Conservation (phyloP, 2,113 vertebrate species). For the Seriola quinqueradiata region DNA sequence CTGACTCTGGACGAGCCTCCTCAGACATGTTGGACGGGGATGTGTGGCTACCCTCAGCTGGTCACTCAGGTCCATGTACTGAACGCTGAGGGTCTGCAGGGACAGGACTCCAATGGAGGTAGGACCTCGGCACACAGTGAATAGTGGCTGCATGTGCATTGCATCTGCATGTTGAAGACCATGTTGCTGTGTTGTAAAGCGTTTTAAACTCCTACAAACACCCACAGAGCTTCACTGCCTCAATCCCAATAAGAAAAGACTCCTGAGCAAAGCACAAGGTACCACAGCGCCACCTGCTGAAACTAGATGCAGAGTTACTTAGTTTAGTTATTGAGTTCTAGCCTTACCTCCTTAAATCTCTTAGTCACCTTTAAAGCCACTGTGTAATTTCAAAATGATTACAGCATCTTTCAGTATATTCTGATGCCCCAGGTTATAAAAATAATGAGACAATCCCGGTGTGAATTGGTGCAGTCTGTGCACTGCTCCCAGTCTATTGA, state of each 20-base stretch:
- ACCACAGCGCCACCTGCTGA: conserved; percentile 60
- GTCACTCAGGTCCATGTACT: conserved; percentile 96
- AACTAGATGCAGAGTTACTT: neutral
- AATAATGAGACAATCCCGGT: neutral
- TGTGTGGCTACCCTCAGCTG: conserved; percentile 94
- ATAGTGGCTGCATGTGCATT: neutral
- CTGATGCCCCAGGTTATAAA: neutral
- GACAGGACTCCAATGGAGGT: conserved; percentile 90
- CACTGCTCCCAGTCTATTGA: too few relatives aligned
- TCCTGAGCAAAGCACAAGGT: conserved; percentile 49
- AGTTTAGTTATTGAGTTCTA: neutral
- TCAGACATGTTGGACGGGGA: conserved; percentile 94
- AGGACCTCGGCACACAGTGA: conserved; percentile 20
- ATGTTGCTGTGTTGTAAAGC: conserved; percentile 4
- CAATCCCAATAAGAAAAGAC: conserved; percentile 45
- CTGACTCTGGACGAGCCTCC: conserved; percentile 91
- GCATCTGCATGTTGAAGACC: conserved; percentile 10
- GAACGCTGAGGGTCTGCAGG: conserved; percentile 90
- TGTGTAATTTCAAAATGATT: neutral
- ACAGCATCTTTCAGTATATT: neutral
- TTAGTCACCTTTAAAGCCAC: conserved; percentile 22
- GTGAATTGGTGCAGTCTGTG: neutral
- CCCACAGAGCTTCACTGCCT: conserved; percentile 62
- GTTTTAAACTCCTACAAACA: conserved; percentile 28
- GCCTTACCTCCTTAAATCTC: neutral